Evolutionary conservation across 2,797 vertebrate genomes (phyloP), one percentile per base, ranked within the genome.

Genomic region (Parauchenoglanis ngamensis): DNA sequence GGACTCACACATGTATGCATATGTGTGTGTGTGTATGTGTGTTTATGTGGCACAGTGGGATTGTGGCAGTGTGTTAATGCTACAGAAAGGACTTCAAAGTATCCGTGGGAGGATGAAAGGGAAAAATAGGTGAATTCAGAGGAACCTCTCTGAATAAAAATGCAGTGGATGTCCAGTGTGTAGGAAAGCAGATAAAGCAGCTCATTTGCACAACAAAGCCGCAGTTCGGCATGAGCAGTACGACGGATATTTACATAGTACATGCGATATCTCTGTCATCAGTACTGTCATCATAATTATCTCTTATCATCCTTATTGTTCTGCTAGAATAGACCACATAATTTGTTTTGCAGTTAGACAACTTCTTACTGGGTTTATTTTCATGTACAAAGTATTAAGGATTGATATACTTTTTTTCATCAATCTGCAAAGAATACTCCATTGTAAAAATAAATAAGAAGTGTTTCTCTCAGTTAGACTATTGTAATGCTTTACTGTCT

Each of bases 1-100:
- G 72, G 70, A 78, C 40, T 86, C 73, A 35, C 49, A 49, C 49
- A 49, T 49, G 49, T 49, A 23, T 56, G 35, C n/a, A 10, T 78
- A 19, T 79, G 23, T 57, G 21, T 61, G 78, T 44, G 73, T 72
- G 35, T 44, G 35, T 76, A 46, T 28, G 25, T 52, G 31, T 57
- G 28, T 57, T 28, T 77, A 11, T 49, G 79, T 70, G 31, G 70
- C 59, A 76, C 87, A 82, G 70, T 68, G 68, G 61, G 79, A 59
- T 7, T 17, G 68, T 56, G 75, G 61, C 25, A 35, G 67, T 17
- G 67, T 81, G 80, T 68, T 83, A 83, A 83, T 7, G 61, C 59
- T 35, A 61, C 70, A 61, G 25, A 85, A 46, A 31, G 73, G 82
- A 77, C 87, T 88, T 86, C 70, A 86, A 83, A 88, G 80, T 88